Evolutionary conservation across 37 sponge, comb jelly and placozoan species (phyloP).

Genomic region (Halichondria panicea): DNA sequence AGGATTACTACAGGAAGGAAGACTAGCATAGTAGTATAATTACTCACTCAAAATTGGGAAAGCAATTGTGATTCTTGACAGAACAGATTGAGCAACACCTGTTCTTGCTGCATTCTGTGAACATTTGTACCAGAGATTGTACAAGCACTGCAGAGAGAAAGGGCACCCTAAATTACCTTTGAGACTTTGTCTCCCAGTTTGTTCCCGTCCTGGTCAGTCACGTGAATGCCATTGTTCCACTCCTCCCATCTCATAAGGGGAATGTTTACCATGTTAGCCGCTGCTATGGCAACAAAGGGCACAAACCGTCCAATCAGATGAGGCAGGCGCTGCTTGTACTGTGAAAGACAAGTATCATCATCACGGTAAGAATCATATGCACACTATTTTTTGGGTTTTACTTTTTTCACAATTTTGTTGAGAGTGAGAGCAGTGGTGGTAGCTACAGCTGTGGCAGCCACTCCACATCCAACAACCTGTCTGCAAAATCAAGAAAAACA

Average conservation of each 20-base stretch:
- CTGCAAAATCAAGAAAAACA: conserved; percentile 4
- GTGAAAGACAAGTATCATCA: background rate
- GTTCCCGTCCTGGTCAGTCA: conserved; percentile 68
- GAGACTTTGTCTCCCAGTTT: conserved; percentile 60
- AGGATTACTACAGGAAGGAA: too few relatives aligned
- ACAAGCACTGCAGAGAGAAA: background rate
- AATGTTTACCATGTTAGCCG: conserved; percentile 96
- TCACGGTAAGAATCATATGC: background rate
- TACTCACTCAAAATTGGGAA: conserved; percentile 89
- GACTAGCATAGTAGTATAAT: too few relatives aligned
- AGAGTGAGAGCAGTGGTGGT: conserved; percentile 86
- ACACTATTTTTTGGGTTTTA: too few relatives aligned
- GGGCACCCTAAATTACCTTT: background rate
- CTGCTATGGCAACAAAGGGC: conserved; percentile 94
- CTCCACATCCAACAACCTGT: conserved; percentile 75
- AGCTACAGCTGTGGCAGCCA: conserved; percentile 89
- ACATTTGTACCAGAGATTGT: background rate
- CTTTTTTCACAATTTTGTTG: conserved; percentile 68
- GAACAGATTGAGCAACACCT: conserved; percentile 83
- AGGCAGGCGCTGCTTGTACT: conserved; percentile 80
- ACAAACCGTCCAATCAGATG: conserved; percentile 90
- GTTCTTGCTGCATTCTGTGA: conserved; percentile 72
- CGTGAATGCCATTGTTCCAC: conserved; percentile 67
- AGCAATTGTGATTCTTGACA: conserved; percentile 92
- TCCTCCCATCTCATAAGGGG: conserved; percentile 96